Conservation (phyloP, 1,140 invertebrate genomes). For the Lanistes nyassanus region DNA sequence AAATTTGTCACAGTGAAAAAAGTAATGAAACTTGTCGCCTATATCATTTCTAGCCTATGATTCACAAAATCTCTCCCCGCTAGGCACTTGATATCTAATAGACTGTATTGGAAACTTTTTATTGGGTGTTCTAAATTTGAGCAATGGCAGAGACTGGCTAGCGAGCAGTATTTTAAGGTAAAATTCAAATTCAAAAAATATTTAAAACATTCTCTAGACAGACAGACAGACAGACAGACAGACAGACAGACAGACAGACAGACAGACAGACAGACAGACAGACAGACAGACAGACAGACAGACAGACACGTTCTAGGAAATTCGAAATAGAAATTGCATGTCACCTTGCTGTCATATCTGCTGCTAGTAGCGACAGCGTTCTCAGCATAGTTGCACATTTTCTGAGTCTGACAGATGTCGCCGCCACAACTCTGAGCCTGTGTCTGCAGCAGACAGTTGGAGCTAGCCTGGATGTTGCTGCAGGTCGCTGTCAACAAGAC, state of each 20-base stretch:
- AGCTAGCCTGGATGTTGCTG: not conserved
- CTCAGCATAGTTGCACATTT: no score
- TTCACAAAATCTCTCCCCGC: not conserved
- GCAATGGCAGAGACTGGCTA: no score
- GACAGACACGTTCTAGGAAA: not conserved
- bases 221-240: not conserved
- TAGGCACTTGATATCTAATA: not conserved
- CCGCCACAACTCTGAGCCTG: not conserved
- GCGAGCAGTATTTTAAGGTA: not conserved
- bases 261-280: constrained; percentile 7
- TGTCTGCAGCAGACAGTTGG: not conserved
- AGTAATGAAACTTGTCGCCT: no score
- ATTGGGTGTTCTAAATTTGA: no score
- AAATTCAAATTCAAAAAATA: not conserved
- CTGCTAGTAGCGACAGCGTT: no score
- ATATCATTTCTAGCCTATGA: not conserved
- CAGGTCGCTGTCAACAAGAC: not conserved
- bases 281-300: constrained; percentile 1
- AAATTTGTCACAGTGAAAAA: no score
- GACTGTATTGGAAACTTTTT: not conserved
- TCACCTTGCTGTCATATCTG: not conserved
- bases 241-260: constrained; percentile 18
- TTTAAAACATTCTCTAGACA: not conserved
- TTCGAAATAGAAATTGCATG: not conserved
- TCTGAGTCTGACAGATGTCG: not conserved